Evolutionary conservation across 2,113 vertebrate genomes (phyloP).

Genomic region (Alethe castanea): DNA sequence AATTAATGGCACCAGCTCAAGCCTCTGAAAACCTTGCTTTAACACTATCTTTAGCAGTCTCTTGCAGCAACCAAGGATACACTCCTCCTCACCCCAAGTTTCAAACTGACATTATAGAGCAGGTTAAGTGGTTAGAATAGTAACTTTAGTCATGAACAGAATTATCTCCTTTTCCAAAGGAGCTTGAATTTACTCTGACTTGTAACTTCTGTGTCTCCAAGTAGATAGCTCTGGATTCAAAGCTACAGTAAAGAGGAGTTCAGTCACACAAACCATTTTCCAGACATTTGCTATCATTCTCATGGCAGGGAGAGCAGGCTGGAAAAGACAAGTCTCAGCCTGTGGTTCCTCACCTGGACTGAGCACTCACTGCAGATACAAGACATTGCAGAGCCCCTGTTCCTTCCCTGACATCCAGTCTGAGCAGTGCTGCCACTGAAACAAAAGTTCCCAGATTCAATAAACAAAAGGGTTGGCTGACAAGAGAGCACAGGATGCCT

Average conservation of each 20-base stretch:
- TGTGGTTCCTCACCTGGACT: neutral
- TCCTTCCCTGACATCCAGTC: neutral
- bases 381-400: neutral
- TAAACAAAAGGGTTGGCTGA: neutral
- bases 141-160: neutral
- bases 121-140: neutral
- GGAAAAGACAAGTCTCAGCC: neutral
- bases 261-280: neutral
- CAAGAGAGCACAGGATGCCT: neutral
- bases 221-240: neutral
- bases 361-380: neutral
- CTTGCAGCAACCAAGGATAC: neutral
- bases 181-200: neutral
- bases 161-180: neutral
- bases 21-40: neutral
- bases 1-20: neutral
- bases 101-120: neutral
- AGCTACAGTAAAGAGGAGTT: neutral
- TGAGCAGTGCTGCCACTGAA: neutral
- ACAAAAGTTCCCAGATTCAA: neutral
- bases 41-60: neutral
- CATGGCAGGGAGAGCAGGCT: neutral
- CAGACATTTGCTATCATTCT: neutral
- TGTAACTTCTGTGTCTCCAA: neutral
- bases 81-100: neutral